phyloP scores from a whole-genome alignment of 2,797 vertebrate genomes.

The Aulostomus chinensis region DNA sequence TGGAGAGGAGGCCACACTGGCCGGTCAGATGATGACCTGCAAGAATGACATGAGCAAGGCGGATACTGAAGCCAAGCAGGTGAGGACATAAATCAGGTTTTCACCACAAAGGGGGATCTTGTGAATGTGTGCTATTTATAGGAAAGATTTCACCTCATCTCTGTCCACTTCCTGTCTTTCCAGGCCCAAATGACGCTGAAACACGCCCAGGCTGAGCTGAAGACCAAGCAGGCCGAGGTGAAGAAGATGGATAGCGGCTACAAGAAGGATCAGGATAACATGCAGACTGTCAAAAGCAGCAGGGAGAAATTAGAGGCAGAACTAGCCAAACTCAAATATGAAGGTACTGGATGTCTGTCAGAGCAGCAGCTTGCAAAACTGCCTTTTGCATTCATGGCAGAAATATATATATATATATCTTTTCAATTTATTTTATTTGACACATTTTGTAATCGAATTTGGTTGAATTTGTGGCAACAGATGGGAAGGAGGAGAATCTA shows the following conservation, averaged over 20 bases:
- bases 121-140: neutral
- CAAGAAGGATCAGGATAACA: constrained; percentile 85
- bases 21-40: constrained; percentile 93
- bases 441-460: neutral
- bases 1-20: constrained; percentile 88
- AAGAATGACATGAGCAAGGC: constrained; percentile 95
- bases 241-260: constrained; percentile 92
- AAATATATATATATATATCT: too few species aligned
- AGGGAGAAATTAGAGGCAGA: constrained; percentile 84
- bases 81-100: constrained; percentile 48
- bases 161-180: neutral
- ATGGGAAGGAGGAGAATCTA: constrained; percentile 86
- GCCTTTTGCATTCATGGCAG: too few species aligned
- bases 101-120: too few species aligned
- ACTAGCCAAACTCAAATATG: constrained; percentile 87
- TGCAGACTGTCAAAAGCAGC: constrained; percentile 80
- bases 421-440: neutral
- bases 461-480: constrained; percentile 53
- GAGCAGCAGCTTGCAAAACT: neutral
- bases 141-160: neutral
- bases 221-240: constrained; percentile 89
- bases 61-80: constrained; percentile 92
- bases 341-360: constrained; percentile 76
- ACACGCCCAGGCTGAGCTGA: constrained; percentile 89
- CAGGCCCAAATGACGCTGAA: constrained; percentile 94